Conservation (phyloP, 1,140 invertebrate genomes). For the Drusus annulatus region DNA sequence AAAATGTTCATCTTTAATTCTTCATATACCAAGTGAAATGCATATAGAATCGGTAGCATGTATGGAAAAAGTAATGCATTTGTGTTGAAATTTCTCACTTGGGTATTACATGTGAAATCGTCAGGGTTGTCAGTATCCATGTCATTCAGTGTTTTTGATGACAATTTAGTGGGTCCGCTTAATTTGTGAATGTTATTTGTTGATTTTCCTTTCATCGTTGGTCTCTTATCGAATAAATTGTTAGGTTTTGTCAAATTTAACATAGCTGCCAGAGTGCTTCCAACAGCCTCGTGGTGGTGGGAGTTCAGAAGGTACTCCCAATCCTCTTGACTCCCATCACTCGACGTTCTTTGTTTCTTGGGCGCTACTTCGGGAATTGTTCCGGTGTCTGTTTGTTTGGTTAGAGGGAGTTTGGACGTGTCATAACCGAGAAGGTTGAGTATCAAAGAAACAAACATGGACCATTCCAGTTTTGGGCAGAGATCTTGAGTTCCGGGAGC, state of each 20-base stretch:
- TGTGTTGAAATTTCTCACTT: slow-evolving; percentile 73
- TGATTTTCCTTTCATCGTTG: slow-evolving; percentile 31
- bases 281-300: slow-evolving; percentile 69
- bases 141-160: slow-evolving; percentile 28
- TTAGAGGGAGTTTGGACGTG: slow-evolving; percentile 74
- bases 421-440: slow-evolving; percentile 84
- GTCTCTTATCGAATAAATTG: slow-evolving; percentile 19
- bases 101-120: slow-evolving; percentile 61
- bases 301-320: slow-evolving; percentile 83
- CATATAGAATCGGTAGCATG: slow-evolving; percentile 82
- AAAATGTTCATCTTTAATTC: slow-evolving; percentile 88
- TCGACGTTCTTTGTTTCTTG: slow-evolving; percentile 77
- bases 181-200: slow-evolving; percentile 44
- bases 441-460: slow-evolving; percentile 80
- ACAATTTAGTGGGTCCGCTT: slow-evolving; percentile 19
- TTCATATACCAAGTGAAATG: slow-evolving; percentile 92
- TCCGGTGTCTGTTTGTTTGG: slow-evolving; percentile 69
- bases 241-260: slow-evolving; percentile 61
- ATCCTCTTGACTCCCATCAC: slow-evolving; percentile 79
- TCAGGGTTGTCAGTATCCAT: slow-evolving; percentile 56
- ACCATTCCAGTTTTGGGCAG: slow-evolving; percentile 86
- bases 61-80: slow-evolving; percentile 82
- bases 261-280: slow-evolving; percentile 62
- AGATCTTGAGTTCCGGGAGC: slow-evolving; percentile 87
- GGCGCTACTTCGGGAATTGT: slow-evolving; percentile 66